phyloP scores from a whole-genome alignment of 1,140 invertebrate genomes.

The Anoplolepis gracilipes region DNA sequence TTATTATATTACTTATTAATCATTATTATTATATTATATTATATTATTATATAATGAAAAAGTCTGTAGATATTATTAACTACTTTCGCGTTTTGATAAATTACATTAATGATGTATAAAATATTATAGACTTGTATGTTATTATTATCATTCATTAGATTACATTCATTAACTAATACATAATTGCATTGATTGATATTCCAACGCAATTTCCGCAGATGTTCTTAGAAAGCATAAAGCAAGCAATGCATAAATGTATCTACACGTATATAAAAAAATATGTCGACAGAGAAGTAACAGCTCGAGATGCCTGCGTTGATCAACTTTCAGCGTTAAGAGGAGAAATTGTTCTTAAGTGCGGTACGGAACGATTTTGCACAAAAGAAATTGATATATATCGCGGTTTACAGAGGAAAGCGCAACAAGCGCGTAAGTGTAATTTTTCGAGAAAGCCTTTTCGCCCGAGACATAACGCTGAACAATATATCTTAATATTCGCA shows the following conservation, averaged over 20 bases:
- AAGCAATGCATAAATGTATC: neutral
- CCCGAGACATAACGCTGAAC: neutral
- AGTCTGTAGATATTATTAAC: neutral
- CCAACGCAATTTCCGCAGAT: neutral
- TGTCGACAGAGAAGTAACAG: neutral
- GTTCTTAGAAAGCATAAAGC: neutral
- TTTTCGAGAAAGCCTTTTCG: constrained; percentile 51
- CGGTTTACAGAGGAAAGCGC: constrained; percentile 45
- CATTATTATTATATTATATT: too few species aligned
- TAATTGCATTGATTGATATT: neutral
- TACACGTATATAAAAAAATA: neutral
- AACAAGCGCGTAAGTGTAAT: constrained; percentile 38
- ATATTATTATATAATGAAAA: too few species aligned
- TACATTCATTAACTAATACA: neutral
- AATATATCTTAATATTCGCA: neutral
- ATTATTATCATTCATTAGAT: neutral
- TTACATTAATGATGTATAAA: neutral
- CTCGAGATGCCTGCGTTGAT: neutral
- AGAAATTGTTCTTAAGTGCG: constrained; percentile 37
- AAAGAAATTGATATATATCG: constrained; percentile 48
- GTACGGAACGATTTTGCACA: neutral
- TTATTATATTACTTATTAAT: too few species aligned
- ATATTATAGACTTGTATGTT: too few species aligned
- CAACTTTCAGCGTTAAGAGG: constrained; percentile 38
- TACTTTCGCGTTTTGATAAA: neutral